These are phyloP conservation scores for Idaea straminata DNA, from an alignment of 2,888 invertebrate species.

Conservation along the genomic window DNA sequence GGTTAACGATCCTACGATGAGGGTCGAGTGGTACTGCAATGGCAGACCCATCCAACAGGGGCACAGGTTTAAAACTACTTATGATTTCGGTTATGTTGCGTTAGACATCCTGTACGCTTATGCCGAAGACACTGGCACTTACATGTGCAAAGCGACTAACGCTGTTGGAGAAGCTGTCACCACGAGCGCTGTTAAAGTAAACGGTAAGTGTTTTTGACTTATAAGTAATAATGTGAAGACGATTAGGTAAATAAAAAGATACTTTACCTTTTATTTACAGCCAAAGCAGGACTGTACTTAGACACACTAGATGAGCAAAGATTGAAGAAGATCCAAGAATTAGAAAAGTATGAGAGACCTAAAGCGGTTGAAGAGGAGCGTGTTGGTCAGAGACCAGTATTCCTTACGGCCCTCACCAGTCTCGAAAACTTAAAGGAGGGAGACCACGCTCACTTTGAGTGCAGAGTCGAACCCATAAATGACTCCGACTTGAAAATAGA, in stretches of 20 bases:
- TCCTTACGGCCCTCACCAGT: conserved; percentile 93
- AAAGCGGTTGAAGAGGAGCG: conserved; percentile 87
- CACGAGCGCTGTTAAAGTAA: conserved; percentile 92
- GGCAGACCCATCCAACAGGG: conserved; percentile 95
- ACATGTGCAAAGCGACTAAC: conserved; percentile 97
- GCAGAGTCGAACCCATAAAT: conserved; percentile 94
- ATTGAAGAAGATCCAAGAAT: conserved; percentile 91
- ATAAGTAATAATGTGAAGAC: conserved; percentile 1
- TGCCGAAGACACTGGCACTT: conserved; percentile 97
- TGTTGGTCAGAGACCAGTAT: conserved; percentile 91
- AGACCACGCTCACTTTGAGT: conserved; percentile 94
- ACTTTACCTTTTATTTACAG: conserved; percentile 62
- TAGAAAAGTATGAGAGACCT: conserved; percentile 90
- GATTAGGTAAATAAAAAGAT: conserved; percentile 5
- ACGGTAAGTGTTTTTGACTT: conserved; percentile 79
- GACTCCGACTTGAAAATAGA: conserved; percentile 94
- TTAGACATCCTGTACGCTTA: conserved; percentile 98
- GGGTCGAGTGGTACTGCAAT: conserved; percentile 98
- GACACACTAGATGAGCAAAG: conserved; percentile 96
- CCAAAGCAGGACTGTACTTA: conserved; percentile 90
- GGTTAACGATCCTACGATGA: conserved; percentile 98
- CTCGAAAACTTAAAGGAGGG: conserved; percentile 93
- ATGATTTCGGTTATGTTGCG: conserved; percentile 98
- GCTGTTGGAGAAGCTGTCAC: conserved; percentile 97
- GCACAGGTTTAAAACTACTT: conserved; percentile 96